Percentiles rank a stretch among this genome's conserved stretches.
Evolutionary conservation across 1,140 invertebrate species (phyloP).

Genomic region (Spodoptera frugiperda): DNA sequence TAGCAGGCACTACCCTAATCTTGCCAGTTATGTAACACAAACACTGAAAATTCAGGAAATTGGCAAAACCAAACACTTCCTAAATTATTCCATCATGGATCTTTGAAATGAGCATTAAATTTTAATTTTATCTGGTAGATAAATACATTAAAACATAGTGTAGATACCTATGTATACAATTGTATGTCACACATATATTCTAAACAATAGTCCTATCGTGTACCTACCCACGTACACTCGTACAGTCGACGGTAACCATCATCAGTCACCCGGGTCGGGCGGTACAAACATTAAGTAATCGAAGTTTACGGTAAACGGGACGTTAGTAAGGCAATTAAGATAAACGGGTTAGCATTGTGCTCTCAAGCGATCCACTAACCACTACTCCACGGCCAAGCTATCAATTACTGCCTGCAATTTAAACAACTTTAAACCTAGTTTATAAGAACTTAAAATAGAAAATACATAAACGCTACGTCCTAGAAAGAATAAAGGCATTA

Average conservation of each 20-base stretch:
- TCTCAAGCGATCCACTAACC: slow-evolving; percentile 24
- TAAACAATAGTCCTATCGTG: too few species aligned
- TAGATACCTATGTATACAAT: too few species aligned
- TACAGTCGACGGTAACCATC: not conserved
- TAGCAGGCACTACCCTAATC: too few species aligned
- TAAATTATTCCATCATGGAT: too few species aligned
- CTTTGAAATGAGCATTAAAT: too few species aligned
- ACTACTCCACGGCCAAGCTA: slow-evolving; percentile 27
- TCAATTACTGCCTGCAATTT: slow-evolving; percentile 32
- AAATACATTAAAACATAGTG: too few species aligned
- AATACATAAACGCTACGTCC: slow-evolving; percentile 11
- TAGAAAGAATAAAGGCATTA: not conserved
- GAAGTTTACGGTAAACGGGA: slow-evolving; percentile 32
- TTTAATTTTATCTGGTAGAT: too few species aligned
- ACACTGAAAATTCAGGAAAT: too few species aligned
- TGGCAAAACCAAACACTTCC: too few species aligned
- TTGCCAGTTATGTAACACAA: too few species aligned
- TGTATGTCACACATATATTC: too few species aligned
- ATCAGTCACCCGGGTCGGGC: slow-evolving; percentile 32
- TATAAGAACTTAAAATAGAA: slow-evolving; percentile 21
- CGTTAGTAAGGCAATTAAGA: slow-evolving; percentile 23
- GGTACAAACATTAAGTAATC: slow-evolving; percentile 38
- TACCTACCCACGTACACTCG: too few species aligned
- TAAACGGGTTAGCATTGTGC: slow-evolving; percentile 38
- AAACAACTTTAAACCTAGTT: slow-evolving; percentile 17